Percentiles rank a stretch among this genome's conserved stretches.
Conservation (phyloP, 2,888 invertebrate species). For the Macrophya alboannulata region DNA sequence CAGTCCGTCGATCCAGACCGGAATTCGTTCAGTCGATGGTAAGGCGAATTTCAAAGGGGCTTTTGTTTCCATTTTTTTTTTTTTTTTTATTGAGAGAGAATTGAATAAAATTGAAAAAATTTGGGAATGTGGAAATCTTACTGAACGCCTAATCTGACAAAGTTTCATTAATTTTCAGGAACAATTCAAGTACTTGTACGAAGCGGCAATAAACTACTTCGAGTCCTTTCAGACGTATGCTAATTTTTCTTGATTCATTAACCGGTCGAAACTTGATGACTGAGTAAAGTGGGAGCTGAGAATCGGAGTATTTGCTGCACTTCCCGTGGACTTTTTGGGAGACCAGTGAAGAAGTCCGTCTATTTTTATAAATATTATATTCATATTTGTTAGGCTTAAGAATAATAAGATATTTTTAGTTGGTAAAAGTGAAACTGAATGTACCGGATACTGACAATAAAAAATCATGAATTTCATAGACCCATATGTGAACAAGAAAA, state of each 20-base stretch:
- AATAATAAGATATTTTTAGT: not conserved
- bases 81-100: not conserved
- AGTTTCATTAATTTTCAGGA: conserved; percentile 70
- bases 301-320: not conserved
- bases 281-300: not conserved
- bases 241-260: conserved; percentile 69
- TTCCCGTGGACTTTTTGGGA: not conserved
- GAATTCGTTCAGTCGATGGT: conserved; percentile 78
- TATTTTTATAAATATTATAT: not conserved
- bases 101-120: not conserved
- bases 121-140: not conserved
- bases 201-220: conserved; percentile 74
- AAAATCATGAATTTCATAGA: not conserved
- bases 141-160: not conserved
- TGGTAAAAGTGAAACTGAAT: not conserved
- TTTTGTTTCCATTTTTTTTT: conserved; percentile 28
- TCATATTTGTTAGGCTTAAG: not conserved
- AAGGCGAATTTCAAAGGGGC: conserved; percentile 56
- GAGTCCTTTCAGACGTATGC: conserved; percentile 76
- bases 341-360: not conserved
- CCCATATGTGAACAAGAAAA: not conserved
- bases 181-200: conserved; percentile 78
- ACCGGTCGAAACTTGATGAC: not conserved
- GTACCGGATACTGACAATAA: not conserved
- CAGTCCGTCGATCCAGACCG: conserved; percentile 78